Evolutionary conservation across 2,113 vertebrate species (phyloP).

Genomic region (Neolamprologus hecqui): DNA sequence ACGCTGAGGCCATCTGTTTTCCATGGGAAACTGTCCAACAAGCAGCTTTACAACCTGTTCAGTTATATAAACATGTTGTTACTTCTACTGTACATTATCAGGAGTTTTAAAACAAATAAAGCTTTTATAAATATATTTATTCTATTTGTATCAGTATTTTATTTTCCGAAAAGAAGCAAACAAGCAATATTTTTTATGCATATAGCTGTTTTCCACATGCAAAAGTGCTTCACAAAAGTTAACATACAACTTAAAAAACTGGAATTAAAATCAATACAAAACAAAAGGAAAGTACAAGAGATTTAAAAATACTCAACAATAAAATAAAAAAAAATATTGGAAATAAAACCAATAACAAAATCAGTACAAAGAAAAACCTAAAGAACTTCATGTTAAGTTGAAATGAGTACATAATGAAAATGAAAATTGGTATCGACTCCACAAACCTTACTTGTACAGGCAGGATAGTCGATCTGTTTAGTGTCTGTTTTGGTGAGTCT

Average conservation of each 20-base stretch:
- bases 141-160: background rate
- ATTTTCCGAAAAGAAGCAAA: background rate
- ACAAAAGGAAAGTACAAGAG: background rate
- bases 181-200: background rate
- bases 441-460: background rate
- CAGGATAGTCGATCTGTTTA: background rate
- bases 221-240: background rate
- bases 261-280: background rate
- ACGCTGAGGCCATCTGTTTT: conserved; percentile 53
- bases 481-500: background rate
- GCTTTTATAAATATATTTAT: background rate
- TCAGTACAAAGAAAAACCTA: background rate
- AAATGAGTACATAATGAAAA: background rate
- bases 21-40: conserved; percentile 36
- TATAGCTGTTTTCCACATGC: background rate
- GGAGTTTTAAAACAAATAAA: background rate
- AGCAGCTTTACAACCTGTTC: conserved; percentile 42
- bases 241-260: background rate
- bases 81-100: background rate
- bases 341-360: background rate
- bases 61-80: conserved; percentile 28
- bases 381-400: background rate
- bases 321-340: background rate
- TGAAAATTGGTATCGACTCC: background rate
- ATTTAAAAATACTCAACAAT: background rate